phyloP scores from a whole-genome alignment of 2,888 invertebrate genomes.

The Oligia strigilis region DNA sequence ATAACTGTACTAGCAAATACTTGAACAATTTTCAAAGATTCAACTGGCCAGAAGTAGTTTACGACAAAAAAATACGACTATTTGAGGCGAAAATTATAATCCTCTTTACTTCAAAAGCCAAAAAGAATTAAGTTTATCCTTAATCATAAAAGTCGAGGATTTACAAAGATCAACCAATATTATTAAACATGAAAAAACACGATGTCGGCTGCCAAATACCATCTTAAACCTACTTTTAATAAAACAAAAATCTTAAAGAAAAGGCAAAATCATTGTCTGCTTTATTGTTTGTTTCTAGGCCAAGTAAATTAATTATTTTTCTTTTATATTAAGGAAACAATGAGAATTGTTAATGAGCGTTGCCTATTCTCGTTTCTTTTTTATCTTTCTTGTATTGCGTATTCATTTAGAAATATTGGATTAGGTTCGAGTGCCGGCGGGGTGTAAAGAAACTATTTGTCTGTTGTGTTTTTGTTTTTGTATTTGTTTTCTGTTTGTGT shows the following conservation, averaged over 20 bases:
- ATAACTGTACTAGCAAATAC: background rate
- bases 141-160: slow-evolving; percentile 31
- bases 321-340: slow-evolving; percentile 82
- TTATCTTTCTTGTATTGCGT: slow-evolving; percentile 73
- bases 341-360: slow-evolving; percentile 84
- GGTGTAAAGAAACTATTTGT: background rate
- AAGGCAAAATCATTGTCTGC: slow-evolving; percentile 66
- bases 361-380: slow-evolving; percentile 76
- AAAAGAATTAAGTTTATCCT: slow-evolving; percentile 31
- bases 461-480: too few relatives aligned
- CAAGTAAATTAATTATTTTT: slow-evolving; percentile 84
- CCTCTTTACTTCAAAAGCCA: slow-evolving; percentile 2
- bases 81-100: background rate
- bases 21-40: background rate
- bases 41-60: background rate
- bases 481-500: too few relatives aligned
- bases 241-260: slow-evolving; percentile 64
- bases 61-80: background rate
- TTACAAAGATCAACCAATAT: slow-evolving; percentile 39
- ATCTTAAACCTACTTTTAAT: slow-evolving; percentile 60
- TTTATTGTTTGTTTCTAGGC: slow-evolving; percentile 73
- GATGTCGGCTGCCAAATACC: slow-evolving; percentile 59
- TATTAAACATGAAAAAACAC: slow-evolving; percentile 33
- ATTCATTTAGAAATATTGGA: slow-evolving; percentile 75
- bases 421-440: slow-evolving; percentile 56